phyloP scores from a whole-genome alignment of 2,888 invertebrate genomes.

The Dicycla oo region DNA sequence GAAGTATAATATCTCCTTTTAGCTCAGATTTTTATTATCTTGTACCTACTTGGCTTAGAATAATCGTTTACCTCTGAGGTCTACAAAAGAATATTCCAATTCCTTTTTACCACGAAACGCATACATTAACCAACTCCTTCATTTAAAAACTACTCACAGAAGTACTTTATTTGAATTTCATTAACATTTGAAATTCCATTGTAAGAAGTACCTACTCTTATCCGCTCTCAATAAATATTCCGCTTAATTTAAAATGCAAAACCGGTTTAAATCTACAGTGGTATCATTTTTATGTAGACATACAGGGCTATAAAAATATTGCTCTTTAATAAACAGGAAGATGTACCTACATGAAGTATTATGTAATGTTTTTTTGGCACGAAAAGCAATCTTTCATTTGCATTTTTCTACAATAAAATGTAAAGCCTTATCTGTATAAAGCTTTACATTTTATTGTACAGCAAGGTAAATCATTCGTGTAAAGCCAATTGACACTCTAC shows the following conservation, averaged over 20 bases:
- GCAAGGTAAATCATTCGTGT: too few species aligned
- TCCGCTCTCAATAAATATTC: constrained; percentile 54
- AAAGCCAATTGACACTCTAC: not conserved
- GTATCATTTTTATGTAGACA: constrained; percentile 29
- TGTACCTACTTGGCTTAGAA: not conserved
- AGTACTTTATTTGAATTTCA: constrained; percentile 42
- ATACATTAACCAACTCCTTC: not conserved
- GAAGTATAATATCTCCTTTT: not conserved
- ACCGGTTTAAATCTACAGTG: constrained; percentile 41
- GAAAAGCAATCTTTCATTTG: not conserved
- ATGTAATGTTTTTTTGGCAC: not conserved
- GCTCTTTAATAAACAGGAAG: not conserved
- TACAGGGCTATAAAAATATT: constrained; percentile 10
- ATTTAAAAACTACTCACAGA: constrained; percentile 22
- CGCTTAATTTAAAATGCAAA: constrained; percentile 57
- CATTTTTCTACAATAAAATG: not conserved
- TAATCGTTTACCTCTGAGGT: not conserved
- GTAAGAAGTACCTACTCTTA: constrained; percentile 32
- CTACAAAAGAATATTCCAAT: not conserved
- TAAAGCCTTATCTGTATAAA: too few species aligned
- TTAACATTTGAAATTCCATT: constrained; percentile 41
- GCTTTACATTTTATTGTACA: too few species aligned
- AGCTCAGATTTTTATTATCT: not conserved
- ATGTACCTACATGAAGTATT: not conserved
- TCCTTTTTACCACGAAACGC: not conserved